These are phyloP conservation scores for Cricetomys ansorgei DNA, from an alignment of 2,113 vertebrate genomes.

Conservation along the genomic window DNA sequence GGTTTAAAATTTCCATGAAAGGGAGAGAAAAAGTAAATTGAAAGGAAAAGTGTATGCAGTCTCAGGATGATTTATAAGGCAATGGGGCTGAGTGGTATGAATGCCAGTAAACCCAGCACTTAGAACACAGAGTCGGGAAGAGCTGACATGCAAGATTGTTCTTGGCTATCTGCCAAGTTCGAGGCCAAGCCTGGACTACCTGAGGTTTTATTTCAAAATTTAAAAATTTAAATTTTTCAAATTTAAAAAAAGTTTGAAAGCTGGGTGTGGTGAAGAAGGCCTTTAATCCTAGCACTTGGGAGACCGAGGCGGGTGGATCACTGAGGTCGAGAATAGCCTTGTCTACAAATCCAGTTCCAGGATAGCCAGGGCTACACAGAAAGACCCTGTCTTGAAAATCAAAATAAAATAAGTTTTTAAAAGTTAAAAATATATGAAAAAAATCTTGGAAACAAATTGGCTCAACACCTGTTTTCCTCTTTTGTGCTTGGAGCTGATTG, in stretches of 20 bases:
- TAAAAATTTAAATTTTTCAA: not conserved
- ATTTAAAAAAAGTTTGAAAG: not conserved
- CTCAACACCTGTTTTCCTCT: not conserved
- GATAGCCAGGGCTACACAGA: not conserved
- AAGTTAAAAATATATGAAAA: not conserved
- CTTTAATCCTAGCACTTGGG: not conserved
- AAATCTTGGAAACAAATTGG: not conserved
- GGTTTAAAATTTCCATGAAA: not conserved
- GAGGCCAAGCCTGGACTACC: not conserved
- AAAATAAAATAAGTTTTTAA: not conserved
- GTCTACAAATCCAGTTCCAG: not conserved
- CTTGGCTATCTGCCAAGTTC: not conserved
- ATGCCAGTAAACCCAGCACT: not conserved
- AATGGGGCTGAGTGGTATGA: not conserved
- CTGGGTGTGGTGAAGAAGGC: not conserved
- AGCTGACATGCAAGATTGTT: not conserved
- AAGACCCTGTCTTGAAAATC: not conserved
- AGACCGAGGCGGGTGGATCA: not conserved
- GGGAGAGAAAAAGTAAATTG: slow-evolving; percentile 6
- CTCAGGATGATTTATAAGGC: not conserved
- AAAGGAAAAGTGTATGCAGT: slow-evolving; percentile 1
- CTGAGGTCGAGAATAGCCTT: not conserved
- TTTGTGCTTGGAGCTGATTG: slow-evolving; percentile 16
- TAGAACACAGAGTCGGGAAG: not conserved
- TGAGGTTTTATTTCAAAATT: not conserved